These are phyloP conservation scores for Alces alces DNA, from an alignment of 2,113 vertebrate species.

Conservation along the genomic window DNA sequence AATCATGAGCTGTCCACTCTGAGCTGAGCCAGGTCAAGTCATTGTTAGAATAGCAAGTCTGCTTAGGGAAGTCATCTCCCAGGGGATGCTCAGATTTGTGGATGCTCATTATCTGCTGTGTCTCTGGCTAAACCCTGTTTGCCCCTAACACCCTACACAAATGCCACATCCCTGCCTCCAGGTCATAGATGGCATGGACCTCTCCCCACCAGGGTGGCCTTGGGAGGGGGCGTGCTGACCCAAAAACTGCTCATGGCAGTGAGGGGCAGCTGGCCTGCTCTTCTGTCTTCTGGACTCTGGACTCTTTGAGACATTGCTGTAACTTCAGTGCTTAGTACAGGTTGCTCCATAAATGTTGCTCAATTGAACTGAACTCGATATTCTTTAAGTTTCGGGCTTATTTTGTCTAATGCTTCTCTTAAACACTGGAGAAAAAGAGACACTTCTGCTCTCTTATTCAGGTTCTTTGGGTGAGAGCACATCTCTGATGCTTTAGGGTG, in stretches of 20 bases:
- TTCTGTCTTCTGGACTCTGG: neutral
- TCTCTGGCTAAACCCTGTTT: neutral
- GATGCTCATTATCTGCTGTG: accelerated
- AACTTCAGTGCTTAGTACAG: neutral
- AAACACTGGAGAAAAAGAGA: neutral
- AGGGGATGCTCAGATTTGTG: too few relatives aligned
- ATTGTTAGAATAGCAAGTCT: neutral
- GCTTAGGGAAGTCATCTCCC: neutral
- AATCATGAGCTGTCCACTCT: neutral
- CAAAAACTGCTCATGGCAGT: neutral
- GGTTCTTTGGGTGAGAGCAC: neutral
- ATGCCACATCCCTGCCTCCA: neutral
- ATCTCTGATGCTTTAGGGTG: neutral
- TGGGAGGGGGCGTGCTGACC: accelerated
- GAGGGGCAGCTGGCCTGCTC: neutral
- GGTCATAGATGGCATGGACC: neutral
- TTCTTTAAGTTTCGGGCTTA: neutral
- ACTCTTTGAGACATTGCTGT: neutral
- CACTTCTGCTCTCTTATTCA: neutral
- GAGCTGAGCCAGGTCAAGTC: neutral
- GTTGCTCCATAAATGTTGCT: neutral
- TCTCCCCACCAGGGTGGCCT: neutral
- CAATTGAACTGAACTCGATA: neutral
- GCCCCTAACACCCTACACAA: neutral
- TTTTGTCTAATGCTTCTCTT: neutral